phyloP scores from a whole-genome alignment of 2,888 invertebrate genomes.

The Dasysyrphus albostriatus region DNA sequence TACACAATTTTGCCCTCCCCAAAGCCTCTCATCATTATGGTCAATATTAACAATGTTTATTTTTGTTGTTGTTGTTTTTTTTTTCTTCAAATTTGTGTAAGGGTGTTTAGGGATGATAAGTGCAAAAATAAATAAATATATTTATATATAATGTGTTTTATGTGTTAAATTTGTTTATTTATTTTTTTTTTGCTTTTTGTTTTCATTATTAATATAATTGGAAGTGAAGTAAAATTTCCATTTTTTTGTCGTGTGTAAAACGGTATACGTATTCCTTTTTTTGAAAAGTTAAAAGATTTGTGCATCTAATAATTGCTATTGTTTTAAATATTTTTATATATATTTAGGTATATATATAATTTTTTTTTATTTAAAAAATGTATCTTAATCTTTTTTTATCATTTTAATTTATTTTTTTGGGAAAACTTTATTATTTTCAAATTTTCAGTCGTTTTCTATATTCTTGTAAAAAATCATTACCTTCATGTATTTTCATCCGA shows the following conservation, averaged over 20 bases:
- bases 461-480: constrained; percentile 70
- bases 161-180: constrained; percentile 43
- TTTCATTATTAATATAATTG: constrained; percentile 45
- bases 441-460: constrained; percentile 70
- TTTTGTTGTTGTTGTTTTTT: neutral
- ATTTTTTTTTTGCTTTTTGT: constrained; percentile 35
- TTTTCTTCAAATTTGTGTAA: constrained; percentile 16
- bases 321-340: constrained; percentile 59
- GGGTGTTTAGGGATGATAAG: constrained; percentile 56
- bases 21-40: constrained; percentile 11
- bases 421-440: constrained; percentile 59
- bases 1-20: constrained; percentile 11
- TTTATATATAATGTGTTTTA: constrained; percentile 47
- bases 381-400: constrained; percentile 15
- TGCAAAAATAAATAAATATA: constrained; percentile 68
- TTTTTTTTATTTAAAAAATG: constrained; percentile 9
- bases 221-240: constrained; percentile 57
- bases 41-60: constrained; percentile 20
- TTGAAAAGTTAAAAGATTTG: constrained; percentile 69
- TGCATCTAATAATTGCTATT: constrained; percentile 73
- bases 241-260: constrained; percentile 56
- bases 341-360: constrained; percentile 24
- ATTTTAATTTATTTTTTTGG: constrained; percentile 50
- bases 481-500: constrained; percentile 46
- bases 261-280: constrained; percentile 58